Percentiles rank a stretch among this genome's conserved stretches.
phyloP scores from a whole-genome alignment of 2,888 invertebrate genomes.

The Rugalucina vietnamica region DNA sequence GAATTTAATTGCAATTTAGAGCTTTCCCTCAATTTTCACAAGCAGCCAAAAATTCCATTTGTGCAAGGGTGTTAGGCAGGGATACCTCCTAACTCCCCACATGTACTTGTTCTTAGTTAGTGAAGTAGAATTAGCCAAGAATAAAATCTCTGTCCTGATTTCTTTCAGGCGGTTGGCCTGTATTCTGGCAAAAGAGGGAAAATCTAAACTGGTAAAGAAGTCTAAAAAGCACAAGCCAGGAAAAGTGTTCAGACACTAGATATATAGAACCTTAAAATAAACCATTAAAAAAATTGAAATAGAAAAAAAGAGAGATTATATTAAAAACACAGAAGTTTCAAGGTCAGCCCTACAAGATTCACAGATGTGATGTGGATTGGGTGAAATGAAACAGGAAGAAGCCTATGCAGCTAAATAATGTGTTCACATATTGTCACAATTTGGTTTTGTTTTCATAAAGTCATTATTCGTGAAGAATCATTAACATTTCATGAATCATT shows the following conservation, averaged over 20 bases:
- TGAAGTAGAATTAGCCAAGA: background rate
- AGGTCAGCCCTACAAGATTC: too few relatives aligned
- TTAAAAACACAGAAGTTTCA: too few relatives aligned
- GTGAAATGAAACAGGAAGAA: background rate
- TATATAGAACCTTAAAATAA: too few relatives aligned
- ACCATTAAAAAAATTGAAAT: too few relatives aligned
- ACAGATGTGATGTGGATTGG: background rate
- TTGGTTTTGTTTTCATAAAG: background rate
- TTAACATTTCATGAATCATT: too few relatives aligned
- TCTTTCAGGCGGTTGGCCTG: constrained; percentile 77
- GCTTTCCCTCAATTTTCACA: constrained; percentile 60
- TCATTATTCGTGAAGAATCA: background rate
- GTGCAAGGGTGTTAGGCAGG: background rate
- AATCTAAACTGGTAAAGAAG: constrained; percentile 71
- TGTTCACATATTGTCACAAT: background rate
- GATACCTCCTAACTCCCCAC: background rate
- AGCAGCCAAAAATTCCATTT: constrained; percentile 61
- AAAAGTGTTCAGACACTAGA: constrained; percentile 56
- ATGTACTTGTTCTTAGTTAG: background rate
- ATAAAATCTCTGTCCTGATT: background rate
- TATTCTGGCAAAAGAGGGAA: constrained; percentile 71
- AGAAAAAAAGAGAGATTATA: too few relatives aligned
- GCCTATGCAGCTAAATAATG: constrained; percentile 3
- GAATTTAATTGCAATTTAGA: too few relatives aligned
- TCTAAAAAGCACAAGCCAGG: constrained; percentile 67